phyloP scores from a whole-genome alignment of 2,888 invertebrate species.

The Ceriagrion tenellum region DNA sequence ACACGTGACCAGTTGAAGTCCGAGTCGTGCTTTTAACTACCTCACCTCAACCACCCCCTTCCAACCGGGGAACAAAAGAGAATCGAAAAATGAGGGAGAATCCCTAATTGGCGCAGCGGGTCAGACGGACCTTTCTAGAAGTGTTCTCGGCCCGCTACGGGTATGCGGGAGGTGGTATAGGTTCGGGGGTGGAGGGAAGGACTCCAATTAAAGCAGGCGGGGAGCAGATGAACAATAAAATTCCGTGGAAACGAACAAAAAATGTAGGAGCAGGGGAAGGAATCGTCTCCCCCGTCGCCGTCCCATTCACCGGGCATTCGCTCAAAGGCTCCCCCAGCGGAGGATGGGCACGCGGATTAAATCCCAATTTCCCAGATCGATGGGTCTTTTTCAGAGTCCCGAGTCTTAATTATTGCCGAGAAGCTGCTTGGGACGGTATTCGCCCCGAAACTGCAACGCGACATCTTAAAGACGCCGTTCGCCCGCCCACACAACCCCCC shows the following conservation, averaged over 20 bases:
- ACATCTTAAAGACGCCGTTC: background rate
- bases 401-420: slow-evolving; percentile 9
- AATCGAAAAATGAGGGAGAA: background rate
- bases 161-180: background rate
- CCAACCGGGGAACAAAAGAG: background rate
- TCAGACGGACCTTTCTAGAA: background rate
- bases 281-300: background rate
- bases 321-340: background rate
- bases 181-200: too few species aligned
- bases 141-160: background rate
- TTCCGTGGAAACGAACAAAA: background rate
- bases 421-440: background rate
- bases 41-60: background rate
- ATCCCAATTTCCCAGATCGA: background rate
- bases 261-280: background rate
- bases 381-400: background rate
- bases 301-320: background rate
- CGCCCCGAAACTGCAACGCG: background rate
- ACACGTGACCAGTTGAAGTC: background rate
- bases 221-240: slow-evolving; percentile 16
- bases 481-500: too few species aligned
- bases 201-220: background rate
- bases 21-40: background rate
- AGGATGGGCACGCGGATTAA: background rate
- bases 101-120: background rate